phyloP scores from a whole-genome alignment of 2,113 vertebrate species.

The Castor canadensis region DNA sequence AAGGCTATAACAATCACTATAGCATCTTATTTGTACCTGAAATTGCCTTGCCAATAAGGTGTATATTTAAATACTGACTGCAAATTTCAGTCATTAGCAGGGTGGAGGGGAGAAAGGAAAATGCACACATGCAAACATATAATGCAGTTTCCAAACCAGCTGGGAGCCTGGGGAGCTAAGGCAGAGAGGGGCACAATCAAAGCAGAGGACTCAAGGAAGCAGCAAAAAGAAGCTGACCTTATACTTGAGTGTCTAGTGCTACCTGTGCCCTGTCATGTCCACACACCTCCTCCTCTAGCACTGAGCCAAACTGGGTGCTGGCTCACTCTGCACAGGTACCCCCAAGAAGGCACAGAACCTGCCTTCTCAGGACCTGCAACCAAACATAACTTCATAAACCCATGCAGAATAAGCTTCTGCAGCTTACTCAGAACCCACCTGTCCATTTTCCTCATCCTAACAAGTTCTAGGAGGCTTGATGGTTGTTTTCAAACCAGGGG shows the following conservation, averaged over 20 bases:
- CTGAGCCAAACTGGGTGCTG: neutral
- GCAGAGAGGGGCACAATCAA: neutral
- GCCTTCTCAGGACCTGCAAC: neutral
- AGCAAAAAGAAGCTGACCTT: rapidly evolving
- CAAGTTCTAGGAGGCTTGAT: neutral
- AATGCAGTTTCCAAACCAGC: neutral
- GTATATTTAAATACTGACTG: neutral
- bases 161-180: neutral
- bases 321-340: neutral
- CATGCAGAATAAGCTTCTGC: neutral
- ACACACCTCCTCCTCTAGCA: neutral
- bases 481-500: neutral
- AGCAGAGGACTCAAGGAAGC: no score
- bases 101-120: neutral
- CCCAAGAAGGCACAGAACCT: neutral
- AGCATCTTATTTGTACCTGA: neutral
- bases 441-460: neutral
- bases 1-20: neutral
- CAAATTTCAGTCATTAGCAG: neutral
- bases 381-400: rapidly evolving
- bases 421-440: neutral
- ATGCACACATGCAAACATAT: neutral
- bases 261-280: neutral
- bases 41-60: neutral
- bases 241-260: neutral